These are phyloP conservation scores for Pseudolaguvia tuberculata DNA, from an alignment of 2,113 vertebrate genomes.

Conservation along the genomic window DNA sequence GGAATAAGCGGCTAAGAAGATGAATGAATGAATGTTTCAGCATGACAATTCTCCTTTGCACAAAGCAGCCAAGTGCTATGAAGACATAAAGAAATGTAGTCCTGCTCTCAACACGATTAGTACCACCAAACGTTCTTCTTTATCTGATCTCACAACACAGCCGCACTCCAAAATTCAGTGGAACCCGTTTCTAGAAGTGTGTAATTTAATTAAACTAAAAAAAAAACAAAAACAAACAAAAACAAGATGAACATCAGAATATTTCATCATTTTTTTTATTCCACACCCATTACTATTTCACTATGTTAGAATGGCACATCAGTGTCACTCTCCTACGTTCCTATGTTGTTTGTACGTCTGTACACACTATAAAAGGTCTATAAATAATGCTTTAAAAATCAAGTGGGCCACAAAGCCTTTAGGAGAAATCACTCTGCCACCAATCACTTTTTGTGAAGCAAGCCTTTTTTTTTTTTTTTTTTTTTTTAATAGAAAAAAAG, in stretches of 20 bases:
- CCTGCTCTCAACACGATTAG: no score
- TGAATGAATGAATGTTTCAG: no score
- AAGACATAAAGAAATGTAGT: no score
- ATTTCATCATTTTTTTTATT: constrained; percentile 58
- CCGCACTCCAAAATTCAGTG: no score
- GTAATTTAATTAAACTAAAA: no score
- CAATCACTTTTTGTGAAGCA: constrained; percentile 29
- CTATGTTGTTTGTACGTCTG: constrained; percentile 67
- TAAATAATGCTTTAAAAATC: constrained; percentile 62
- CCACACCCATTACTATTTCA: constrained; percentile 69
- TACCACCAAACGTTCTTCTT: no score
- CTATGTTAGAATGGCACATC: constrained; percentile 73
- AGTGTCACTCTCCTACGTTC: constrained; percentile 63
- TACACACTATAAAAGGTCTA: constrained; percentile 66
- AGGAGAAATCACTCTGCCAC: constrained; percentile 43
- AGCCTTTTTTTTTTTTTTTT: constrained; percentile 17
- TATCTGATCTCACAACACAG: no score
- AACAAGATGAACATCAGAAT: background rate
- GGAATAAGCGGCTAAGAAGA: no score
- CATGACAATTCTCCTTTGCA: no score
- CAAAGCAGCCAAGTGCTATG: no score
- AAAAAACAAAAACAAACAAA: no score
- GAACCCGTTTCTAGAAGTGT: no score
- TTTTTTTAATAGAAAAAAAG: constrained; percentile 49
- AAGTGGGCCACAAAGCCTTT: constrained; percentile 32